Base-by-base conservation (phyloP, 2,888 invertebrate genomes). In the Pheosia gnoma region DNA sequence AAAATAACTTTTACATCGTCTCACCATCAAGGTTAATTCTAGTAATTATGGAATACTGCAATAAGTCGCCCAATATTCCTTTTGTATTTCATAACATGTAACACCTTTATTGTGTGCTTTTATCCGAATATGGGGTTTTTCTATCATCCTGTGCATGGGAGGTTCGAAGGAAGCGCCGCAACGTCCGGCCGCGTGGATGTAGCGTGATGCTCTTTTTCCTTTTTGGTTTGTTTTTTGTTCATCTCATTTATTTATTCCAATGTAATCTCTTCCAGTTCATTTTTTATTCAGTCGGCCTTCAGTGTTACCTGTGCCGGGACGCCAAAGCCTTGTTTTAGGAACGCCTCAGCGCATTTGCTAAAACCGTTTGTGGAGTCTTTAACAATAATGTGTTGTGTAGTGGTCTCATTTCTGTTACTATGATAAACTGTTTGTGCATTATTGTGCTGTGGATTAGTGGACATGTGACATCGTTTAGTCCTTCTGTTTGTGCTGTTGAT, bases 191-290 rank as follows among this genome's bases (percentile, higher is more conserved):
- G 90, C 91, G 90, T 92, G 93, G 90, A 91, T 92, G 89, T 91
- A 88, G 91, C 91, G 87, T 90, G 90, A 87, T 92, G 88, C 86
- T 81, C 89, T 90, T 93, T 91, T 93, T 91, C 85, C 86, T 88
- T 91, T 90, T 90, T 77, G 89, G 86, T 88, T 85, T 89, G 86
- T 89, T 92, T 93, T 93, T 93, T 92, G 93, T 94, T 93, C 92
- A 91, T 93, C 93, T 93, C 93, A 93, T 94, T 94, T 94, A 93
- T 94, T 93, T 94, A 93, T 94, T 94, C 94, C 94, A 91, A 93
- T 93, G 94, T 94, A 94, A 94, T 94, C 92, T 93, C 91, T 89
- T 91, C 92, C 91, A 92, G 90, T 87, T 91, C 87, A 88, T 91
- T 94, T 94, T 93, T 93, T 94, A 92, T 93, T 92, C 93, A 94